Evolutionary conservation across 1,140 invertebrate genomes (phyloP).

Genomic region (Formica exsecta): DNA sequence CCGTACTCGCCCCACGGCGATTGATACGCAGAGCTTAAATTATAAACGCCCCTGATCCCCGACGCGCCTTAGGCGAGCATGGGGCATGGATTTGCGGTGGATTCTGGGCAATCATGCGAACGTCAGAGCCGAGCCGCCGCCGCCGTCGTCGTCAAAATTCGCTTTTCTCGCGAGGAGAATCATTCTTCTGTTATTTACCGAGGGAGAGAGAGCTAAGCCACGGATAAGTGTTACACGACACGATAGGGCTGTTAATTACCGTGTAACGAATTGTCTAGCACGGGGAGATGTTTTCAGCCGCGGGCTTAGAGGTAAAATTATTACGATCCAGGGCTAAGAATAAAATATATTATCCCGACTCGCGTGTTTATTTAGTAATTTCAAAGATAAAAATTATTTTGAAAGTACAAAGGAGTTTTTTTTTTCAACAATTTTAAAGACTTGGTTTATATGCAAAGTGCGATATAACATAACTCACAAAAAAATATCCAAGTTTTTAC

Average conservation of each 20-base stretch:
- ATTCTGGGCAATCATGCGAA: constrained; percentile 66
- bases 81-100: constrained; percentile 62
- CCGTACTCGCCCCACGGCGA: constrained; percentile 73
- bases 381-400: background rate
- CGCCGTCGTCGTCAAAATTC: background rate
- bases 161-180: constrained; percentile 15
- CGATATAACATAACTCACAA: background rate
- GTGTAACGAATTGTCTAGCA: constrained; percentile 35
- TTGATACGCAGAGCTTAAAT: constrained; percentile 77
- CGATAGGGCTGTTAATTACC: constrained; percentile 55
- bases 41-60: constrained; percentile 73
- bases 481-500: background rate
- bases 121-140: background rate
- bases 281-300: constrained; percentile 6
- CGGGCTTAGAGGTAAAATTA: constrained; percentile 48
- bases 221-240: constrained; percentile 52
- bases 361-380: background rate
- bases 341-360: background rate
- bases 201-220: constrained; percentile 13
- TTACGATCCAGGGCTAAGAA: background rate
- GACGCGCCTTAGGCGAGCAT: constrained; percentile 67
- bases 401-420: too few species aligned
- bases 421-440: constrained; percentile 1
- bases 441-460: background rate
- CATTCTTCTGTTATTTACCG: constrained; percentile 48